Base-by-base conservation (phyloP, 23 tunicate species). In the Pegea sp. region DNA sequence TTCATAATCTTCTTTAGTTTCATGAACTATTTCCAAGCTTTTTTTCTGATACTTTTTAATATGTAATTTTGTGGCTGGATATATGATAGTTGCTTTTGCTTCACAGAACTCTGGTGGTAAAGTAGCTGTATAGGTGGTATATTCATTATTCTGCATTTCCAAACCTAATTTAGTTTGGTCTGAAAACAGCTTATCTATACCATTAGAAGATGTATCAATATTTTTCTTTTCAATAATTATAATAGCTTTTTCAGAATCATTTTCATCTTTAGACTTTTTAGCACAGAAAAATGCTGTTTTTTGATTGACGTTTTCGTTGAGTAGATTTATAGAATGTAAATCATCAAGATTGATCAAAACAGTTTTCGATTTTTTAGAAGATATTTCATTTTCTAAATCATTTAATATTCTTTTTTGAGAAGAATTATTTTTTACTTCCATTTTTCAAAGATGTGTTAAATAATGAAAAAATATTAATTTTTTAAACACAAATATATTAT, bases 21-120 rank as follows among this genome's bases (percentile, higher is more conserved):
- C 98, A 29, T 59, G 24, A 23, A 84, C 71, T 42, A 64, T 61
- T 34, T 48, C 49, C 0, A 68, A 29, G 21, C 68, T 64, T 52
- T 74, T 72, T 32, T 69, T 73, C 24, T 34, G 53, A 50, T 73
- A 84, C 48, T 77, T 89, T 8, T 60, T 61, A 8, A 89, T 59
- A 62, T 89, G 98, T 46, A 70, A 70, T 57, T 61, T 33, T 2
- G 98, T 65, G 8, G 98, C 98, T 32, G 98, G 98, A 44, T 54
- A 89, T 1, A 77, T 89, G 13, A 89, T 49, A 4, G 98, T 84
- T 59, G 84, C 76, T 57, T 84, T 61, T 4, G 65, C 55, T 29
- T 60, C 69, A 54, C 27, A 34, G 25, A 30, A 13, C 5, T 61
- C 48, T 2, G 68, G 30, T 7, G 72, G 34, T 3, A 69, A 60